Evolutionary conservation across 2,888 invertebrate genomes (phyloP).

Genomic region (Temnothorax ravouxi): DNA sequence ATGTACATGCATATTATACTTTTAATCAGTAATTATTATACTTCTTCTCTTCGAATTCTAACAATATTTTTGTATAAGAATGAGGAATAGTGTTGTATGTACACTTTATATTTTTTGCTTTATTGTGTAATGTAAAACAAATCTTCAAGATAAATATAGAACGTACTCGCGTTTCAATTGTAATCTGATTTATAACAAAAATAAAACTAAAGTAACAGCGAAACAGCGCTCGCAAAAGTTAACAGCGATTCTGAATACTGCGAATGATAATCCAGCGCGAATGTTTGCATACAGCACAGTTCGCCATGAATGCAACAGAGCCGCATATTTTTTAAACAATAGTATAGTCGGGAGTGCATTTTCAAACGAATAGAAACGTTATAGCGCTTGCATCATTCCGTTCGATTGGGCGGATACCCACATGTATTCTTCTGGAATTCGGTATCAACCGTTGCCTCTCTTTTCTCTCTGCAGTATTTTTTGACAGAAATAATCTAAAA

Average conservation of each 20-base stretch:
- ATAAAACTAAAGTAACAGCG: constrained; percentile 26
- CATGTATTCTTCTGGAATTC: constrained; percentile 45
- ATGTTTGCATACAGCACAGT: constrained; percentile 23
- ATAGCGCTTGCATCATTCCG: constrained; percentile 45
- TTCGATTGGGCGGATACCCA: constrained; percentile 45
- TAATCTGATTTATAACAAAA: constrained; percentile 26
- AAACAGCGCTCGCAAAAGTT: constrained; percentile 27
- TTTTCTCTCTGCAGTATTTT: constrained; percentile 48
- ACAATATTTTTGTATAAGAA: neutral
- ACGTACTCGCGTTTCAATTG: constrained; percentile 22
- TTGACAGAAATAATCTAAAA: constrained; percentile 50
- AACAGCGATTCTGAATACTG: constrained; percentile 32
- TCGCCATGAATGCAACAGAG: constrained; percentile 25
- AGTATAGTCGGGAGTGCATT: constrained; percentile 49
- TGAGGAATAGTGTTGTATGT: no score
- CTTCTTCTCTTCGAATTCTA: neutral
- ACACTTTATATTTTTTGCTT: neutral
- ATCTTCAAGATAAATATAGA: constrained; percentile 23
- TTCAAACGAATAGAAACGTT: constrained; percentile 53
- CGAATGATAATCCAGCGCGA: constrained; percentile 38
- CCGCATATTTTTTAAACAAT: constrained; percentile 55
- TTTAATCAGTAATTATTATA: neutral
- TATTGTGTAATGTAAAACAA: neutral
- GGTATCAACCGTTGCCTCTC: constrained; percentile 25
- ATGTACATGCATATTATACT: neutral